Base-by-base conservation (phyloP, 1,140 invertebrate genomes). In the Cydia amplana region DNA sequence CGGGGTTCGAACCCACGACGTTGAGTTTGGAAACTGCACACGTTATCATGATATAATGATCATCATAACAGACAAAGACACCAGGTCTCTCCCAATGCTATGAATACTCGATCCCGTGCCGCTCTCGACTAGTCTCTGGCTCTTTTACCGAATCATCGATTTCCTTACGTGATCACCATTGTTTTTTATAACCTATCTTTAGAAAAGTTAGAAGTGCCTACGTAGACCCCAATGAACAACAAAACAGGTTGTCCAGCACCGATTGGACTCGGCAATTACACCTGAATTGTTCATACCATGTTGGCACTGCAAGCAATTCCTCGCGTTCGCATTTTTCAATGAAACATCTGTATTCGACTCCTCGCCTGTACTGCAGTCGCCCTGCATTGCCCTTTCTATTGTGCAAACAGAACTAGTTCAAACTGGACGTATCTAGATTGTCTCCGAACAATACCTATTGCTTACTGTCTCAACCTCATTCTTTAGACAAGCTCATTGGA, bases 341-440 rank as follows among this genome's bases (percentile, higher is more conserved):
- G 65, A 43, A 70, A 18, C 65, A 70, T 70, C 65, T 70, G 65
- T 70, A 70, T 70, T 70, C 65, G 32, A 36, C 65, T 40, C 65
- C 16, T 18, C 5, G 65, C 32, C 28, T 23, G 20, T 51, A 36
- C 32, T 82, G 77, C 81, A 81, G 78, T 80, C 83, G 70, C 70
- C 72, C 75, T 75, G 77, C 72, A 74, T 78, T 74, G 81, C 81
- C 81, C 79, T 80, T 78, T 75, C 78, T 75, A 79, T 82, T 83
- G 75, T 79, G 77, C 74, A 80, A 85, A 82, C 78, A 80, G 75
- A 79, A 83, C 80, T 74, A 78, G 77, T 78, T 79, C 72, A 64
- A 75, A 70, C 63, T 36, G 51, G 67, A 75, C 60, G 65, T 64
- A 78, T 74, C 75, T 60, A 72, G 63, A 73, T 78, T 73, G 72